Base-by-base conservation (phyloP, 30 jellyfish, hydroid and myxozoan genomes). In the Hydra vulgaris region DNA sequence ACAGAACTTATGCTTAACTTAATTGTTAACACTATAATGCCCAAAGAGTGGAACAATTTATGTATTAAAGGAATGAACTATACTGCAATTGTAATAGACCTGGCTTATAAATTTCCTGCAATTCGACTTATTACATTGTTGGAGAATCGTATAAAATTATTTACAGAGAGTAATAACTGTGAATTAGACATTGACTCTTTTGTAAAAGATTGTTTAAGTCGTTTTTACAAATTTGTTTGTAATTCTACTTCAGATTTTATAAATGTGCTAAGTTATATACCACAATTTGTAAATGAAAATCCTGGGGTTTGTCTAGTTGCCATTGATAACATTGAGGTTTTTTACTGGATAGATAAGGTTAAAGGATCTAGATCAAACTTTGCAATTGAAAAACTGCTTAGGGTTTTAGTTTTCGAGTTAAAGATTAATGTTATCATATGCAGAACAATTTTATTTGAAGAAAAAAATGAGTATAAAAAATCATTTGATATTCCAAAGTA, bases 1-100 rank as follows among this genome's bases (percentile, higher is more conserved):
- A 68, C 75, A n/a, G 75, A 68, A 68, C 26, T 68, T 68, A 20
- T 68, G 26, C 75, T 68, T 68, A 7, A 68, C 16, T 68, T 68
- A 15, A 23, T 68, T n/a, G 16, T 23, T 68, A 68, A 68, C 15
- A 68, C 75, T n/a, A 68, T 68, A n/a, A n/a, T 68, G 75, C 75
- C 75, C 8, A 16, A 68, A 16, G 27, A 68, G 16, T 68, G 75
- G 75, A 68, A 68, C 27, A 68, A 15, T 15, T 8, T 68, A 23
- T 3, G 8, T 68, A 3, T 68, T 20, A 16, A 16, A n/a, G 75
- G 75, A 68, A 68, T 3, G 27, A 68, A 68, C 7, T 68, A 8
- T 15, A 23, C 26, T 23, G 75, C 27, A 8, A 68, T 68, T 68
- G 75, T 68, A 8, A 3, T 68, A n/a, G 75, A 68, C 16, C 16